These are phyloP conservation scores for Chinchilla lanigera DNA, from an alignment of 2,113 vertebrate genomes.

Conservation along the genomic window DNA sequence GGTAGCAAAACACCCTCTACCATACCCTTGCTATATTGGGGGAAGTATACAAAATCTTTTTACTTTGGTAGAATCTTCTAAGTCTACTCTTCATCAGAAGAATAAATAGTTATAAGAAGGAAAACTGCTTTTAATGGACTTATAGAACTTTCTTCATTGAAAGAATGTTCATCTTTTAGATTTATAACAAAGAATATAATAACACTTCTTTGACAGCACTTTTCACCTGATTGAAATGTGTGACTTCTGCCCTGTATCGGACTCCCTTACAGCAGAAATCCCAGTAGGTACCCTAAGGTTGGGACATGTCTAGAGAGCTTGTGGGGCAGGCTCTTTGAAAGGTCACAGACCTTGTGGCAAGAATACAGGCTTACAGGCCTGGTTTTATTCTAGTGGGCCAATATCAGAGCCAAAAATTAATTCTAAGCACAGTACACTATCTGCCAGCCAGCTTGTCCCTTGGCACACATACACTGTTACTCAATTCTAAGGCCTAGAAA, in stretches of 20 bases:
- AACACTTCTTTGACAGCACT: neutral
- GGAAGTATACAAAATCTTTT: neutral
- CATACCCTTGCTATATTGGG: neutral
- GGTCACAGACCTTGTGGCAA: neutral
- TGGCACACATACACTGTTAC: neutral
- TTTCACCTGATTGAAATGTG: neutral
- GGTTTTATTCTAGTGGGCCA: neutral
- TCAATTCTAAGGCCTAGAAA: neutral
- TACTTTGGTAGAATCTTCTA: neutral
- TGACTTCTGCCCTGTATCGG: neutral
- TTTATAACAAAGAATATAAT: neutral
- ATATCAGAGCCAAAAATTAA: neutral
- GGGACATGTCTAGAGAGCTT: neutral
- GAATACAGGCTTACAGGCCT: neutral
- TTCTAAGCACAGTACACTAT: neutral
- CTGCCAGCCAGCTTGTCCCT: neutral
- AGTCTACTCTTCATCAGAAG: neutral
- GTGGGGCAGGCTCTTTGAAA: neutral
- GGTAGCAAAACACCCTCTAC: neutral
- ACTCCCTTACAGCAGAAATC: neutral
- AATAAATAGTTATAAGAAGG: neutral
- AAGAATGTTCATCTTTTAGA: conserved; percentile 16
- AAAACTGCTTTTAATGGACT: neutral
- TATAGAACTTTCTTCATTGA: neutral
- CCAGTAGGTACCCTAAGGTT: neutral